Conservation (phyloP, 2,113 vertebrate genomes). For the Nothocercus julius region DNA sequence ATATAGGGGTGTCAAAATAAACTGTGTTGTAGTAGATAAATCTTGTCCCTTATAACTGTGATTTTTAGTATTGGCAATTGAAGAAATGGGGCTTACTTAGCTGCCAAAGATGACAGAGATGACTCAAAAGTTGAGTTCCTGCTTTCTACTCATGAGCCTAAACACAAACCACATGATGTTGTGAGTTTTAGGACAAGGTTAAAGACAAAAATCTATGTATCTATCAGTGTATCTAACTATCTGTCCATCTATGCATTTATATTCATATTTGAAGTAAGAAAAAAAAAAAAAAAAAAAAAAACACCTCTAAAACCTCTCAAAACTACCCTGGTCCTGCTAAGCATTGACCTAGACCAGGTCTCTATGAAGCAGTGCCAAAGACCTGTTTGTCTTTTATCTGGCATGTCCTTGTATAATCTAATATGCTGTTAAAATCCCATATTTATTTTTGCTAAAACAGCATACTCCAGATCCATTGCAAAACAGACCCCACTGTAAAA, state of each 20-base stretch:
- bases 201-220: neutral
- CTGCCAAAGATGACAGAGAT: neutral
- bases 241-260: too few species aligned
- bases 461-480: neutral
- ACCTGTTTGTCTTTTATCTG: neutral
- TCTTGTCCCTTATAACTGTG: neutral
- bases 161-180: neutral
- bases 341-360: neutral
- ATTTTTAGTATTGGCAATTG: neutral
- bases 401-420: neutral
- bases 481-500: neutral
- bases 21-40: neutral
- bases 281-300: neutral
- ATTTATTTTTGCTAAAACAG: constrained; percentile 2
- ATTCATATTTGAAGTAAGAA: neutral
- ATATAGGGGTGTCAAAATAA: neutral
- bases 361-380: neutral
- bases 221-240: too few species aligned
- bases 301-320: neutral
- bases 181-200: neutral
- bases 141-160: neutral
- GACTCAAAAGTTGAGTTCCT: neutral
- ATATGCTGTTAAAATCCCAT: neutral
- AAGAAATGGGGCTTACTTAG: neutral
- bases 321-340: neutral